Evolutionary conservation across 2,888 invertebrate species (phyloP).

Genomic region (Gibbula magus): DNA sequence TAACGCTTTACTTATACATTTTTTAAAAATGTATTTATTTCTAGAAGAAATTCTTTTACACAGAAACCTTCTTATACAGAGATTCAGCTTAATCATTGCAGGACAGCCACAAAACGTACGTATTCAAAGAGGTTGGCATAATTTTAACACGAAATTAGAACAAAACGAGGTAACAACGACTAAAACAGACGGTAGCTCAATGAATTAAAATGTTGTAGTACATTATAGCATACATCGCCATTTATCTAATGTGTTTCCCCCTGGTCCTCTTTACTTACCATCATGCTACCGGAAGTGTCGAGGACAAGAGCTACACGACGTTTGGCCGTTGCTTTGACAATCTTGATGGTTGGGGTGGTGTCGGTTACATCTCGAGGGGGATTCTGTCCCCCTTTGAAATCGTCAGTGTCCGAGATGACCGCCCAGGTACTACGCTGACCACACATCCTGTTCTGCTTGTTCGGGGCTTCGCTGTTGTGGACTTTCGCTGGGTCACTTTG

Average conservation of each 20-base stretch:
- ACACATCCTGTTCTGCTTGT: constrained; percentile 82
- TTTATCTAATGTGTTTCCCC: background rate
- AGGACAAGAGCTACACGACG: constrained; percentile 50
- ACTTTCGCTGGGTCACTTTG: constrained; percentile 37
- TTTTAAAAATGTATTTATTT: too few species aligned
- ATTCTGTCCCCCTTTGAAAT: constrained; percentile 55
- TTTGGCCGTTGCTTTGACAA: constrained; percentile 43
- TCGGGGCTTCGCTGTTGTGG: constrained; percentile 81
- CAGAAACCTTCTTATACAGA: too few species aligned
- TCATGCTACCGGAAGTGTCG: constrained; percentile 50
- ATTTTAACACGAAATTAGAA: too few species aligned
- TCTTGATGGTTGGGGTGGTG: constrained; percentile 49
- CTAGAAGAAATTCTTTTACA: too few species aligned
- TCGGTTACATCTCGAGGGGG: constrained; percentile 29
- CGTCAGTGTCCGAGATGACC: constrained; percentile 74
- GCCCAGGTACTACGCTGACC: constrained; percentile 80
- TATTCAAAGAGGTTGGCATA: too few species aligned
- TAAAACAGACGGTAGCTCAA: too few species aligned
- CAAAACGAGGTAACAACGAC: too few species aligned
- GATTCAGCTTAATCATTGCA: too few species aligned
- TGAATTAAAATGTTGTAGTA: too few species aligned
- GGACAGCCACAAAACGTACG: too few species aligned
- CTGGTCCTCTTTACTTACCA: constrained; percentile 19
- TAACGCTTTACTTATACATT: too few species aligned
- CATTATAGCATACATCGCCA: background rate